A percentile compares a stretch with the other conserved stretches of the same genome.
These are phyloP conservation scores for Nebria salina DNA, from an alignment of 2,888 invertebrate species.

Conservation along the genomic window DNA sequence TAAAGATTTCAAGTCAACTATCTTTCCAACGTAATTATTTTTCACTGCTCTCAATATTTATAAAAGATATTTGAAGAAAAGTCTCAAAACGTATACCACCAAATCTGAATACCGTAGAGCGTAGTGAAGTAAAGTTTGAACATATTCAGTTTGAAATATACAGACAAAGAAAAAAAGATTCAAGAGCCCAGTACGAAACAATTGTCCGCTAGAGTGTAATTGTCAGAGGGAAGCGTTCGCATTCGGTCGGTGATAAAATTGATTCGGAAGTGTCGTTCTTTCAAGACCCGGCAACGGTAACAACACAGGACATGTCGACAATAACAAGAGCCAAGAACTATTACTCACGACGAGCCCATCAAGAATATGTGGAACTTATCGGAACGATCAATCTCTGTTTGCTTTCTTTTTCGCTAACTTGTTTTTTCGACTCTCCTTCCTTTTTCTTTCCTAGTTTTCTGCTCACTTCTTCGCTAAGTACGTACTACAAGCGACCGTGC, in stretches of 20 bases:
- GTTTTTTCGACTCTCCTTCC: conserved; percentile 3
- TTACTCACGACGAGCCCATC: conserved; percentile 29
- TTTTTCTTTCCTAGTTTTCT: conserved; percentile 6
- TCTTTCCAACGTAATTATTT: too few relatives aligned
- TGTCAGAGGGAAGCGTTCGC: conserved; percentile 10
- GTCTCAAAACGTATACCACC: too few relatives aligned
- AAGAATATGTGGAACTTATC: conserved; percentile 34
- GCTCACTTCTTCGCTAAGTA: neutral
- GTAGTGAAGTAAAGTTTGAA: too few relatives aligned
- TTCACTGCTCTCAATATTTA: too few relatives aligned
- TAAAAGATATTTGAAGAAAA: too few relatives aligned
- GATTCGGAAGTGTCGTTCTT: conserved; percentile 18
- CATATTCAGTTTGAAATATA: too few relatives aligned
- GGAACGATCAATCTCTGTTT: conserved; percentile 33
- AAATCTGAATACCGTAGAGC: too few relatives aligned
- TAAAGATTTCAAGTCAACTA: too few relatives aligned
- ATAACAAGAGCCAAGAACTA: conserved; percentile 16
- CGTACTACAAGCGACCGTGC: neutral
- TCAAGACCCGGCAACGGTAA: conserved; percentile 8
- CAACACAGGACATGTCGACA: conserved; percentile 18
- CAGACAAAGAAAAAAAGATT: neutral
- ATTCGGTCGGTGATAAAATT: conserved; percentile 15
- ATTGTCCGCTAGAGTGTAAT: conserved; percentile 18
- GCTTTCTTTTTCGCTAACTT: conserved; percentile 24
- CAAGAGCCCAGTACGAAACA: conserved; percentile 3